A percentile compares a stretch with the other conserved stretches of the same genome.
Conservation (phyloP, 2,888 invertebrate species). For the Deilephila porcellus region DNA sequence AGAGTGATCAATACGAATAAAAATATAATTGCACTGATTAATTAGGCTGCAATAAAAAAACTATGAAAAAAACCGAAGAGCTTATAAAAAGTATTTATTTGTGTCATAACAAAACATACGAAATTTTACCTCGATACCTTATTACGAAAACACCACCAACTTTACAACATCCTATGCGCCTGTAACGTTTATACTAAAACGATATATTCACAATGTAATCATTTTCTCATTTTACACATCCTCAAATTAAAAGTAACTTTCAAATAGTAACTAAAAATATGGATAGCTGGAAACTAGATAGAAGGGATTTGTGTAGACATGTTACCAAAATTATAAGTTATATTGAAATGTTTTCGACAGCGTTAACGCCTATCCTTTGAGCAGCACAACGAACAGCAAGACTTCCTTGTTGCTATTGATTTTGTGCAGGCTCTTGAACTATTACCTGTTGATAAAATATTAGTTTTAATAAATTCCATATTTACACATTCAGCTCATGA, state of each 20-base stretch:
- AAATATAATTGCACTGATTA: no score
- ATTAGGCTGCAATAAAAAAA: background rate
- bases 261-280: no score
- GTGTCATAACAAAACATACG: constrained; percentile 3
- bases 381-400: constrained; percentile 63
- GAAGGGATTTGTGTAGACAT: no score
- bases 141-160: constrained; percentile 4
- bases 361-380: constrained; percentile 38
- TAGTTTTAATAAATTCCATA: background rate
- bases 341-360: background rate
- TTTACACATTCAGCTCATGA: no score
- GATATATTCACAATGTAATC: background rate
- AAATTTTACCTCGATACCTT: constrained; percentile 4
- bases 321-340: no score
- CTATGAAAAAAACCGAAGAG: background rate
- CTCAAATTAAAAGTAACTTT: background rate
- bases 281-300: no score
- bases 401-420: constrained; percentile 35
- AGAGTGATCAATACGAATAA: no score
- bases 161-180: constrained; percentile 22
- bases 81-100: background rate
- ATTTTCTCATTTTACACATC: background rate
- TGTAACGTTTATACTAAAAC: background rate
- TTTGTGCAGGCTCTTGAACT: constrained; percentile 42
- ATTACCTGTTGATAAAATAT: constrained; percentile 43